Evolutionary conservation across 2,888 invertebrate genomes (phyloP), one percentile per base, ranked within the genome.

Genomic region (Drosophila pseudotakahashii): DNA sequence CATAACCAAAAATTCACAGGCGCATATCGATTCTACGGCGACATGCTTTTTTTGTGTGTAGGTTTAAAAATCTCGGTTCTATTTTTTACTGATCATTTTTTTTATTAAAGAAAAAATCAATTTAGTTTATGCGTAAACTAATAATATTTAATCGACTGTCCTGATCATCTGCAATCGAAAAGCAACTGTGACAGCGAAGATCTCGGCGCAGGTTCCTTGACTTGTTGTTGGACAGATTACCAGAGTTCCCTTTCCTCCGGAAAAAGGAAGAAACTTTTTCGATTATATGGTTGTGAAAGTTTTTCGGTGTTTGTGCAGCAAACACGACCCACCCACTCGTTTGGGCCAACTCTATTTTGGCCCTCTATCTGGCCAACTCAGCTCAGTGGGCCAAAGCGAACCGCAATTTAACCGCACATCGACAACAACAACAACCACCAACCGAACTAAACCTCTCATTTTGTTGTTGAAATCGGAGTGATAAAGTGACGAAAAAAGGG

Each of bases 221-320:
- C 37, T 57, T 62, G 32, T 26, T 26, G 23, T 41, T 13, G 13
- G 54, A 41, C 10, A 23, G 41, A 48, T 23, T n/a, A 41, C 48
- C 55, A 19, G 16, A 66, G 32, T 37, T 14, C 30, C 45, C 23
- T 13, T 10, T 13, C 34, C 23, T 9, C 14, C n/a, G 32, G 44
- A 47, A 41, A 34, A 32, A 62, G 58, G 19, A 60, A 47, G 73
- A 88, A 85, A 85, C 86, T 85, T 85, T 85, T 85, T 88, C 89
- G 85, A 85, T 88, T 88, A 88, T 88, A 77, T 88, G 87, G 84
- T 88, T 87, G 89, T 81, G 88, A 88, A 88, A 86, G 84, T 81
- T 85, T 41, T 42, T 71, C 63, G 74, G 70, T 83, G 84, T 86
- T 86, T 86, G 80, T 68, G 66, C 57, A 73, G 73, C 69, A 71